These are phyloP conservation scores for Lepidurus arcticus DNA, from an alignment of 1,140 invertebrate genomes.

Conservation along the genomic window DNA sequence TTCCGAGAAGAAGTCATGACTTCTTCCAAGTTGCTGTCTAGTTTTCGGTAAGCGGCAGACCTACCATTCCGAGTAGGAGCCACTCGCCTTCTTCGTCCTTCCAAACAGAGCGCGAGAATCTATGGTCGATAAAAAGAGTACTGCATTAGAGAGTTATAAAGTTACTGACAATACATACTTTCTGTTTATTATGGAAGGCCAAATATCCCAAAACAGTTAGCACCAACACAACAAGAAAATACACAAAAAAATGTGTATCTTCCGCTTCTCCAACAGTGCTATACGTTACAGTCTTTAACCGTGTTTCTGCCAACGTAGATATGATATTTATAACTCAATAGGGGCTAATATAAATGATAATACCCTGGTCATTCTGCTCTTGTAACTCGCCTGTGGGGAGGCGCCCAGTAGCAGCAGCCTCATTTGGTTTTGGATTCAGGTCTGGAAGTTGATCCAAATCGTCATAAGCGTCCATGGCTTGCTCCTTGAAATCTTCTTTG, in stretches of 20 bases:
- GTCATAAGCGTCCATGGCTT: background rate
- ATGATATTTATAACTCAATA: too few relatives aligned
- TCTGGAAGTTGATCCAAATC: background rate
- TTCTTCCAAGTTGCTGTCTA: slow-evolving; percentile 3
- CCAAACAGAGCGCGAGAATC: background rate
- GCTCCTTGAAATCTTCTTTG: background rate
- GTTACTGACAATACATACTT: background rate
- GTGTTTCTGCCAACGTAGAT: background rate
- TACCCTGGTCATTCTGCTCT: background rate
- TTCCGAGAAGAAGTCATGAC: background rate
- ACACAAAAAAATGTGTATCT: slow-evolving; percentile 12
- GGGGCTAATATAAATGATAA: too few relatives aligned
- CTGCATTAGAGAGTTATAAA: background rate
- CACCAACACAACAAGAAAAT: background rate
- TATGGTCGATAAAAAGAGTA: background rate
- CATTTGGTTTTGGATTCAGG: background rate
- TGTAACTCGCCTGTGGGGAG: background rate
- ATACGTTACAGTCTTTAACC: background rate
- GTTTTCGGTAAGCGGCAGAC: background rate
- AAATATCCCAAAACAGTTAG: background rate
- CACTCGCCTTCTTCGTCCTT: slow-evolving; percentile 6
- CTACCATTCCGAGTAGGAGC: background rate
- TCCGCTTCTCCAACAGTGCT: background rate
- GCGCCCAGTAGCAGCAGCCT: background rate
- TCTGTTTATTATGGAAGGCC: slow-evolving; percentile 10